A percentile compares a stretch with the other conserved stretches of the same genome.
Conservation (phyloP, 2,888 invertebrate genomes). For the Heliconius ethilla region DNA sequence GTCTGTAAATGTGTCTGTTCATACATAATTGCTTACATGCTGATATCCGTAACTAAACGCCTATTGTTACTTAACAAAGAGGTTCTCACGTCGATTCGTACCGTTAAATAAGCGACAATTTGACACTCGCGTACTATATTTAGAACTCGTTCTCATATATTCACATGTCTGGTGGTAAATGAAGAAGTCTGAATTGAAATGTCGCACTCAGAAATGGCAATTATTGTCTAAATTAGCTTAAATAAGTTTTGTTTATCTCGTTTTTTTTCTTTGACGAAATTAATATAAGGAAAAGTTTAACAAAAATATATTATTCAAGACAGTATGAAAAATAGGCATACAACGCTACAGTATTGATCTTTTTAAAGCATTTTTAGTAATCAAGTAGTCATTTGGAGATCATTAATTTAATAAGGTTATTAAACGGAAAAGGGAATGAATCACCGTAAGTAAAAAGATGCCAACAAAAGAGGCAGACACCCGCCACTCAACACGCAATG, state of each 20-base stretch:
- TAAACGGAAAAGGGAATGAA: no score
- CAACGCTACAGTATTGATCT: no score
- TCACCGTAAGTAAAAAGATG: no score
- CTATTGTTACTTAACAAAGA: slow-evolving; percentile 16
- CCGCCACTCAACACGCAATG: no score
- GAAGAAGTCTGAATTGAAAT: not conserved
- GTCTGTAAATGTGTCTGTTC: slow-evolving; percentile 13
- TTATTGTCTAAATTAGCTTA: not conserved
- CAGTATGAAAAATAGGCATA: not conserved
- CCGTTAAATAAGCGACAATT: slow-evolving; percentile 22
- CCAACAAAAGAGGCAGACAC: no score
- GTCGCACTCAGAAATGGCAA: not conserved
- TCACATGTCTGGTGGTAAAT: not conserved
- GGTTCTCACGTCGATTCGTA: slow-evolving; percentile 19
- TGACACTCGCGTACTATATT: slow-evolving; percentile 20
- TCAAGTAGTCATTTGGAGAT: no score
- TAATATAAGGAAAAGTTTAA: not conserved
- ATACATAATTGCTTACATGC: slow-evolving; percentile 11
- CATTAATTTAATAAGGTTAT: no score
- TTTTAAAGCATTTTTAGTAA: no score
- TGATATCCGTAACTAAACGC: slow-evolving; percentile 27
- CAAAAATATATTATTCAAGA: not conserved
- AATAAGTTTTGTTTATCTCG: not conserved
- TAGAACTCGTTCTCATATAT: slow-evolving; percentile 3
- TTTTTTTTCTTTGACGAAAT: no score